A percentile compares a stretch with the other conserved stretches of the same genome.
Conservation (phyloP, 2,113 vertebrate species). For the Chrysemys picta region DNA sequence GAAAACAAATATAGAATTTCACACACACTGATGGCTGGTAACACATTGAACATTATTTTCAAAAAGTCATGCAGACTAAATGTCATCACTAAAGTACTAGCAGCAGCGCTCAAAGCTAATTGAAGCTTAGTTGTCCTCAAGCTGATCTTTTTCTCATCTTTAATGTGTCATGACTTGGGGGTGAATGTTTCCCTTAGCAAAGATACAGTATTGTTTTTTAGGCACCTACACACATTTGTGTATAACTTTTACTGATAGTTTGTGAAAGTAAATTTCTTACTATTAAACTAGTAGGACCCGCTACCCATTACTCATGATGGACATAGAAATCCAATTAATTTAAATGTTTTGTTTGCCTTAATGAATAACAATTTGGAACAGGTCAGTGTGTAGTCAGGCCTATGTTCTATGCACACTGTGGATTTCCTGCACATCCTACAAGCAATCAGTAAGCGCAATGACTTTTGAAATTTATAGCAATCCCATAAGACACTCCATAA, state of each 20-base stretch:
- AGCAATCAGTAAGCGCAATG: neutral
- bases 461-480: neutral
- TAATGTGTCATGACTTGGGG: neutral
- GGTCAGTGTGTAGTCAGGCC: neutral
- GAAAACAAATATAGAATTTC: constrained; percentile 8
- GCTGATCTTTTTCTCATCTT: neutral
- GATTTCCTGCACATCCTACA: neutral
- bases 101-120: constrained; percentile 41
- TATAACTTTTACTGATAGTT: neutral
- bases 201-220: constrained; percentile 1
- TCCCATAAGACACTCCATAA: neutral
- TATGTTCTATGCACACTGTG: fast-evolving
- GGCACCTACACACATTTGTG: neutral
- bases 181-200: neutral
- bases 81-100: constrained; percentile 22
- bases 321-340: neutral
- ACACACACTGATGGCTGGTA: constrained; percentile 3
- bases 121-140: constrained; percentile 24
- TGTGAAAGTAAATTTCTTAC: neutral
- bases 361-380: neutral
- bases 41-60: constrained; percentile 43
- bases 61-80: constrained; percentile 2
- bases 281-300: neutral
- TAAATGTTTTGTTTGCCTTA: neutral
- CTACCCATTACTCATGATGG: neutral